phyloP scores from a whole-genome alignment of 2,797 vertebrate genomes.

The Gymnothorax reevesii region DNA sequence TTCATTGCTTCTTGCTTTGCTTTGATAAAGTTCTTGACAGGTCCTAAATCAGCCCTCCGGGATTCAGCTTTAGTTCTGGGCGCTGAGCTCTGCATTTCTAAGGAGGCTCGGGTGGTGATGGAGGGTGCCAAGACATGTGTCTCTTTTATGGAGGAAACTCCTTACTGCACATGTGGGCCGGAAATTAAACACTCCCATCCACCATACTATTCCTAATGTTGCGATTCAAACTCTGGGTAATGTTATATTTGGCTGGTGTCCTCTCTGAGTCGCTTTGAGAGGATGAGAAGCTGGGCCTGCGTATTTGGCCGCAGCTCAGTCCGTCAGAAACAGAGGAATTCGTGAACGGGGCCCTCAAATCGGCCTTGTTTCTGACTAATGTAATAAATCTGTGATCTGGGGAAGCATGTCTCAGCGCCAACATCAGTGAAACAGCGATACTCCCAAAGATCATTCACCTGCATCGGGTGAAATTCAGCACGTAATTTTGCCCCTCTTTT shows the following conservation, averaged over 20 bases:
- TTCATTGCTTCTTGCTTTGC: no score
- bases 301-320: background rate
- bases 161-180: background rate
- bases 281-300: background rate
- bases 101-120: background rate
- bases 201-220: background rate
- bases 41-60: background rate
- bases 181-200: background rate
- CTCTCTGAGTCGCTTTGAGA: background rate
- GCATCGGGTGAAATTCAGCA: slow-evolving; percentile 47
- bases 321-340: background rate
- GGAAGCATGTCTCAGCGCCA: background rate
- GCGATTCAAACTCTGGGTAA: background rate
- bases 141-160: background rate
- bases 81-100: background rate
- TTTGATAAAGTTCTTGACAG: no score
- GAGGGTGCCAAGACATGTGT: background rate
- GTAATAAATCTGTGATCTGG: background rate
- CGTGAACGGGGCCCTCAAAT: background rate
- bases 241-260: background rate
- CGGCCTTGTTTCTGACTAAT: background rate
- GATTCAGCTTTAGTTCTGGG: background rate
- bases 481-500: slow-evolving; percentile 21
- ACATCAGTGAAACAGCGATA: slow-evolving; percentile 9
- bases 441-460: slow-evolving; percentile 41